Base-by-base conservation (phyloP, 2,888 invertebrate species). In the Diarsia dahlii region DNA sequence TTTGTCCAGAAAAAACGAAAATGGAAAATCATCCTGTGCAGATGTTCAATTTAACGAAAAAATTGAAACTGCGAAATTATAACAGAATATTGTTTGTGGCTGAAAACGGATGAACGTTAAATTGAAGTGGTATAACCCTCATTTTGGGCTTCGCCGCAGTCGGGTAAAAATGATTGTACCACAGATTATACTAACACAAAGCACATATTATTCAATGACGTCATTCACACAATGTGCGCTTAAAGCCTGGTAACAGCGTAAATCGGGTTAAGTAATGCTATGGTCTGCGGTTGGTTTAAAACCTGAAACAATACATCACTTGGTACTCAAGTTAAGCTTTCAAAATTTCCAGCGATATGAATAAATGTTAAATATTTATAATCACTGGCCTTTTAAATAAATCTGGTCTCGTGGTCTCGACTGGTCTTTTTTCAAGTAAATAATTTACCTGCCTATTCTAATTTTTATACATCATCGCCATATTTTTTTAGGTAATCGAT, bases 21-120 rank as follows among this genome's bases (percentile, higher is more conserved):
- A 83, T 76, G 66, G 54, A 75, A 73, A 63, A 80, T 80, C 78
- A 80, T 79, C 73, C 67, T 54, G 28, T 18, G 62, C 48, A 76
- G 71, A 76, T 63, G 71, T 69, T 76, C 74, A 46, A 68, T 80
- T 84, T 75, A 39, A 69, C 58, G 68, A 48, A 66, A 69, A 70
- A 80, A 73, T 70, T 63, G 76, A 60, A 39, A 60, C 5, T 56
- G 68, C 34, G 18, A 50, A 65, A 65, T 71, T 50, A 64, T 60
- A 58, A 50, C 54, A 20, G 45, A 71, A 79, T 71, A 50, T 64
- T 68, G 28, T 68, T 10, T 23, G 77, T 28, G 9, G 65, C 45
- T 66, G 50, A 54, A 48, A 76, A 69, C 65, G 58, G 45, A 46
- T 54, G 28, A 72, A 54, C 28, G 45, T 45, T 46, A n/a, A 56